Conservation (phyloP, 1,140 invertebrate species). For the Lepidurus arcticus region DNA sequence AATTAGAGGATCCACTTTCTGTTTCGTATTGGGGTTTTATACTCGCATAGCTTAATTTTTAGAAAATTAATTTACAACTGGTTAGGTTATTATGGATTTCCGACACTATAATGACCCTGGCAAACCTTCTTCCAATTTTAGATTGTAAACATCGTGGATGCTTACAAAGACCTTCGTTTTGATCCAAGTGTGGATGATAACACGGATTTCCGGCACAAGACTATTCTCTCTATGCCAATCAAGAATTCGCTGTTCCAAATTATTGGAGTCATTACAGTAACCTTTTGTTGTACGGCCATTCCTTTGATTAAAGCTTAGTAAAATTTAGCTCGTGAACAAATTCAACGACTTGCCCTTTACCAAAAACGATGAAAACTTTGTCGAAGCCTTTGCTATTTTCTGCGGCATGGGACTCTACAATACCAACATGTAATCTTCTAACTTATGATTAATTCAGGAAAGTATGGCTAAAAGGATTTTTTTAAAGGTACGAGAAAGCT, state of each 20-base stretch:
- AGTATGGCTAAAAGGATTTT: constrained; percentile 10
- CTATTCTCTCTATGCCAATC: constrained; percentile 86
- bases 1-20: no score
- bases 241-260: constrained; percentile 82
- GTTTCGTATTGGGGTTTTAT: no score
- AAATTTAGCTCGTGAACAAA: constrained; percentile 76
- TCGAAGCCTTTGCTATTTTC: constrained; percentile 94
- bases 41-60: no score
- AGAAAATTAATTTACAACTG: no score
- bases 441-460: background rate
- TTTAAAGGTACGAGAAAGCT: constrained; percentile 75
- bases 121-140: constrained; percentile 43
- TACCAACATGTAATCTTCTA: constrained; percentile 70
- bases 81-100: no score
- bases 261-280: constrained; percentile 82
- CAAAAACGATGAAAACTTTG: constrained; percentile 87
- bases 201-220: constrained; percentile 70
- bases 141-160: constrained; percentile 82
- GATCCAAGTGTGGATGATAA: constrained; percentile 76
- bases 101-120: background rate
- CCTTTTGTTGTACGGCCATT: background rate
- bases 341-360: constrained; percentile 80
- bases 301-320: background rate
- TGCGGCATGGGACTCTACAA: constrained; percentile 97
- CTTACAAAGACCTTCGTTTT: constrained; percentile 86